phyloP scores from a whole-genome alignment of 2,888 invertebrate species.

The Peribatodes rhomboidaria region DNA sequence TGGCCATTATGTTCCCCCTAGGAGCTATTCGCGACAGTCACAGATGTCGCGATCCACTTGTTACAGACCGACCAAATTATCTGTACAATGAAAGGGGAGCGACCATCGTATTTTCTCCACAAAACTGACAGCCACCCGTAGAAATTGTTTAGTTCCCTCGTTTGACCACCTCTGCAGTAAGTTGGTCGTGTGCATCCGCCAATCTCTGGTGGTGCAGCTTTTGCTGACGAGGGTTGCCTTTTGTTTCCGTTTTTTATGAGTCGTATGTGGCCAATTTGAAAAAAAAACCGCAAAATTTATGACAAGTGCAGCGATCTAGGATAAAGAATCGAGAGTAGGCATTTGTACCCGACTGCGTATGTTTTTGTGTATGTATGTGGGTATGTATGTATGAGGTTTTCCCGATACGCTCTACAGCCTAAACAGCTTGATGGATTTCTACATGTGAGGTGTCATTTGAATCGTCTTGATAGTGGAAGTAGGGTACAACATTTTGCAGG shows the following conservation, averaged over 20 bases:
- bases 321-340: no score
- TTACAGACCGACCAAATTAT: slow-evolving; percentile 32
- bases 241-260: slow-evolving; percentile 12
- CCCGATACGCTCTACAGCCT: no score
- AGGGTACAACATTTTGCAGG: no score
- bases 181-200: slow-evolving; percentile 33
- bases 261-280: slow-evolving; percentile 1
- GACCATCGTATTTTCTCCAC: background rate
- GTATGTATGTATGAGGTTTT: no score
- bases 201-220: slow-evolving; percentile 23
- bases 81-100: background rate
- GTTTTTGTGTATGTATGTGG: no score
- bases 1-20: slow-evolving; percentile 49
- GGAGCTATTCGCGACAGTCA: slow-evolving; percentile 51
- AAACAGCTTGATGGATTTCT: no score
- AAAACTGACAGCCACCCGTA: background rate
- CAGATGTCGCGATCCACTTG: slow-evolving; percentile 57
- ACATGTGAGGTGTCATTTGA: no score
- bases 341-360: no score
- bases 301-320: background rate
- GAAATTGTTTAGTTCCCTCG: background rate
- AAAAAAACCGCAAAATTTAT: background rate
- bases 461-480: no score
- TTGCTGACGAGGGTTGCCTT: slow-evolving; percentile 9
- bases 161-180: background rate